Base-by-base conservation (phyloP, 2,888 invertebrate species). In the Rambutsinella grinnellia region DNA sequence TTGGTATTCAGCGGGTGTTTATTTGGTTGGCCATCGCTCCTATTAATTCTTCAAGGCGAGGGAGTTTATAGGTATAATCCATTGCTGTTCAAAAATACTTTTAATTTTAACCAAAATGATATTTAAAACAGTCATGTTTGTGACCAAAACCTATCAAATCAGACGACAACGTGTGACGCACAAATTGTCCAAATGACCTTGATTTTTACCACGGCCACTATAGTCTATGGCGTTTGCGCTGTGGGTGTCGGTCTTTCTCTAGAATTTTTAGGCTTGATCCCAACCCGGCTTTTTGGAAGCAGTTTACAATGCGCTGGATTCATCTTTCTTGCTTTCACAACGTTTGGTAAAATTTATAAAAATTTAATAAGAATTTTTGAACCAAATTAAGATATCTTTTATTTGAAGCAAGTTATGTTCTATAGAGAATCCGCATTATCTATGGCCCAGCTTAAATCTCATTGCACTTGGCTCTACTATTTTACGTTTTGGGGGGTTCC, bases 31-130 rank as follows among this genome's bases (percentile, higher is more conserved):
- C 74, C 83, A 3, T 80, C 79, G 27, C 57, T 83, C n/a, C 49
- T 80, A 0, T 66, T 80, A 26, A 68, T 83, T 10, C 27, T 83
- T 23, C 82, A 83, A 51, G 51, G 79, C 46, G 83, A 83, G 75
- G 81, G 80, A 6, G 67, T 81, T 44, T 82, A 83, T 65, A 78
- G 80, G 83, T 83, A n/a, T n/a, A n/a, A n/a, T n/a, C n/a, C n/a
- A n/a, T n/a, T n/a, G n/a, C n/a, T n/a, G n/a, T n/a, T n/a, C n/a
- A n/a, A n/a, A n/a, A n/a, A n/a, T n/a, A n/a, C n/a, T n/a, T n/a
- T n/a, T n/a, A n/a, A n/a, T n/a, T n/a, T n/a, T n/a, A n/a, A n/a
- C n/a, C n/a, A n/a, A n/a, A n/a, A n/a, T n/a, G n/a, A n/a, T n/a
- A n/a, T n/a, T n/a, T n/a, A n/a, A n/a, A n/a, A n/a, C n/a, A n/a